phyloP scores from a whole-genome alignment of 2,113 vertebrate species.

The Coregonus clupeaformis region DNA sequence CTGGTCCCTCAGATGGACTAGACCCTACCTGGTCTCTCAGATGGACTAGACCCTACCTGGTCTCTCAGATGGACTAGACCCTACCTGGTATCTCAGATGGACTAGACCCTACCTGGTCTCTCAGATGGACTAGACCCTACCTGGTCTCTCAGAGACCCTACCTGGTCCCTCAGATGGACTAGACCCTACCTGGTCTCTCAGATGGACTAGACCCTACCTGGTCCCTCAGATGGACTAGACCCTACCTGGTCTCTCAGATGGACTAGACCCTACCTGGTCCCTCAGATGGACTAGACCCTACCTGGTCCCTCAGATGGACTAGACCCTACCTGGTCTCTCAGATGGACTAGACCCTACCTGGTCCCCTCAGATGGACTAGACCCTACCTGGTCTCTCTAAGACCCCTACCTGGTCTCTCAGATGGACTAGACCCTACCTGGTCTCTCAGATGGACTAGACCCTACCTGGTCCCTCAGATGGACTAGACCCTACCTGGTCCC shows the following conservation, averaged over 20 bases:
- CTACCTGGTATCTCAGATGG: neutral
- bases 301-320: neutral
- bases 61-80: neutral
- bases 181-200: neutral
- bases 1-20: neutral
- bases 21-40: neutral
- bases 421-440: neutral
- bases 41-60: neutral
- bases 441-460: neutral
- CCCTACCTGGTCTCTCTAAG: neutral
- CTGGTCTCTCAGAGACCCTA: neutral
- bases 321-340: neutral
- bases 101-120: conserved; percentile 3
- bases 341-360: neutral
- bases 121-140: neutral
- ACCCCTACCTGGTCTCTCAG: too few relatives aligned
- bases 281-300: neutral
- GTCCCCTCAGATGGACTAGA: neutral
- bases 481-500: conserved; percentile 3
- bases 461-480: neutral
- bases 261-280: conserved; percentile 4
- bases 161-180: too few relatives aligned
- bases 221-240: neutral
- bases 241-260: neutral
- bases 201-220: neutral